Evolutionary conservation across 2,888 invertebrate genomes (phyloP).

Genomic region (Brachypalpus laphriformis): DNA sequence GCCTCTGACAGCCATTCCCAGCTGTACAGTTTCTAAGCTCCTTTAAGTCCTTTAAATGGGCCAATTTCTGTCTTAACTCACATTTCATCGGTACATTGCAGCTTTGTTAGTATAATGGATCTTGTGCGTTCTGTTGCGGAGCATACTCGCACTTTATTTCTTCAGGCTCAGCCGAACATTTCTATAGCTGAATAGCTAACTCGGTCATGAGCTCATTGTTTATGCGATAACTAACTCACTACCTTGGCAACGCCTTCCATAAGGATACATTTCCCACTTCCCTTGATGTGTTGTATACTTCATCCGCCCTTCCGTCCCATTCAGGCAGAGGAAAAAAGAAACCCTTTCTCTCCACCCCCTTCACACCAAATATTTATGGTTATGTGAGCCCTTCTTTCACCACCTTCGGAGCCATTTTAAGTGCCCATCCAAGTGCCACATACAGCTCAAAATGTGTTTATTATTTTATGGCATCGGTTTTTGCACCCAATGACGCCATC

Average conservation of each 20-base stretch:
- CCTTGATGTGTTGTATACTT: not conserved
- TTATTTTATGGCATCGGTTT: constrained; percentile 59
- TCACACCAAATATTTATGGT: constrained; percentile 32
- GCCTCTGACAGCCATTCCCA: too few relatives aligned
- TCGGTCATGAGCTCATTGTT: too few relatives aligned
- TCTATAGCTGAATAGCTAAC: too few relatives aligned
- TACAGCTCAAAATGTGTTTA: constrained; percentile 60
- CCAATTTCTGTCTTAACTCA: too few relatives aligned
- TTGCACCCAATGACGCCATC: constrained; percentile 57
- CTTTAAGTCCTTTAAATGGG: too few relatives aligned
- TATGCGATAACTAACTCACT: not conserved
- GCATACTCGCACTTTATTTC: too few relatives aligned
- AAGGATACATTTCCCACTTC: not conserved
- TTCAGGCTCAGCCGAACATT: too few relatives aligned
- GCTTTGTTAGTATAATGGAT: too few relatives aligned
- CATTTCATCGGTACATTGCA: too few relatives aligned
- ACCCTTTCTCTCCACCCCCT: not conserved
- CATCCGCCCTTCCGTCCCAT: not conserved
- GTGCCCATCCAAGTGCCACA: constrained; percentile 59
- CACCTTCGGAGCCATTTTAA: constrained; percentile 36
- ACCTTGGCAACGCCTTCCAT: not conserved
- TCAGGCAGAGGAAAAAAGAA: not conserved
- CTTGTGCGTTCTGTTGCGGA: too few relatives aligned
- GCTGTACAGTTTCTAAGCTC: too few relatives aligned
- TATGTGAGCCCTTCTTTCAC: constrained; percentile 16